Conservation (phyloP, 2,888 invertebrate species). For the Acrobasis suavella region DNA sequence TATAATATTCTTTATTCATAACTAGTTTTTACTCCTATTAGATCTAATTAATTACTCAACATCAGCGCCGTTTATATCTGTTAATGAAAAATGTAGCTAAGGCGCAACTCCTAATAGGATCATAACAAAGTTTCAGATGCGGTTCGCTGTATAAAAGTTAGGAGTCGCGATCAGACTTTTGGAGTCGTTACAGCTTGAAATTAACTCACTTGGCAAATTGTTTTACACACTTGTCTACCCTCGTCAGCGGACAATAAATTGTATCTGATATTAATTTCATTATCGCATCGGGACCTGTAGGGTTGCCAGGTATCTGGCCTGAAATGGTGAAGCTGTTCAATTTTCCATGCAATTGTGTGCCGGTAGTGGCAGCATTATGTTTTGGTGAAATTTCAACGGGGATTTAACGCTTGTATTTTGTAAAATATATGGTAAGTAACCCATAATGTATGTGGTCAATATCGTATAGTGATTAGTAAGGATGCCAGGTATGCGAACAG, state of each 20-base stretch:
- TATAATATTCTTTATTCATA: too few species aligned
- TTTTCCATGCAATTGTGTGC: slow-evolving; percentile 1
- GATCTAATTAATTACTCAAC: not conserved
- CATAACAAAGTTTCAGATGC: slow-evolving; percentile 30
- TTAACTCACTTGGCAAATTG: slow-evolving; percentile 65
- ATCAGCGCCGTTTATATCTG: not conserved
- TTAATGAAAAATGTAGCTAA: slow-evolving; percentile 8
- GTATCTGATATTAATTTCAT: slow-evolving; percentile 51
- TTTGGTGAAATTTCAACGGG: not conserved
- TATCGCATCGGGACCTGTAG: slow-evolving; percentile 23
- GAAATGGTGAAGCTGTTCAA: slow-evolving; percentile 12
- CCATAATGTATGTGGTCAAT: too few species aligned
- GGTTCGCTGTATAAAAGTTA: slow-evolving; percentile 37
- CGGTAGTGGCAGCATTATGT: not conserved
- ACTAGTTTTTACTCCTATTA: too few species aligned
- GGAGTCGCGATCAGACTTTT: slow-evolving; percentile 31
- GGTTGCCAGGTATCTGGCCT: slow-evolving; percentile 19
- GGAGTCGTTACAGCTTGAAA: slow-evolving; percentile 44
- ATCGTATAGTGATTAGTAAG: too few species aligned
- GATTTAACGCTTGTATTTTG: not conserved
- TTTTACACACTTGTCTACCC: slow-evolving; percentile 67
- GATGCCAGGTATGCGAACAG: too few species aligned
- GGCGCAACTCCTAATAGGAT: slow-evolving; percentile 5
- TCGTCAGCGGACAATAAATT: slow-evolving; percentile 45
- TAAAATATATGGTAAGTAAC: not conserved